These are phyloP conservation scores for Zophobas morio DNA, from an alignment of 1,140 invertebrate species.

Conservation along the genomic window DNA sequence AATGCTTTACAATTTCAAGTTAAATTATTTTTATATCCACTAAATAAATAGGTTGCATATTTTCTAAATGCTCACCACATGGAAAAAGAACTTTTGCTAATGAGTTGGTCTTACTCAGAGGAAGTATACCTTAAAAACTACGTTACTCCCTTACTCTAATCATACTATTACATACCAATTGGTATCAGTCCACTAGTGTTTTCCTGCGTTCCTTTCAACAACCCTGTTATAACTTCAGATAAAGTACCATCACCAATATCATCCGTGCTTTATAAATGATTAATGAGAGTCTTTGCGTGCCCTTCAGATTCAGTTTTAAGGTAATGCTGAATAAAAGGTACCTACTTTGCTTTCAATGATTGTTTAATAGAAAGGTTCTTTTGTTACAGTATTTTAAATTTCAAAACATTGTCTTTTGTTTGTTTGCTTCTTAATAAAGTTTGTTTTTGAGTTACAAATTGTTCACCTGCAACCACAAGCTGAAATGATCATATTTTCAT, in stretches of 20 bases:
- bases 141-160: neutral
- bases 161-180: slow-evolving; percentile 55
- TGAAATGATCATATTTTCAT: slow-evolving; percentile 79
- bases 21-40: slow-evolving; percentile 75
- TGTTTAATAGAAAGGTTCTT: neutral
- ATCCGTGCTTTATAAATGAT: slow-evolving; percentile 80
- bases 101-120: slow-evolving; percentile 85
- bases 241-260: slow-evolving; percentile 93
- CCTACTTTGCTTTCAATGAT: neutral
- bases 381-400: slow-evolving; percentile 44
- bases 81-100: slow-evolving; percentile 79
- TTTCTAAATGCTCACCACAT: slow-evolving; percentile 74
- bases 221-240: slow-evolving; percentile 86
- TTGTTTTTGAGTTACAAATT: slow-evolving; percentile 1
- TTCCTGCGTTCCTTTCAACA: slow-evolving; percentile 80
- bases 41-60: slow-evolving; percentile 80
- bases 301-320: slow-evolving; percentile 88
- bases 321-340: slow-evolving; percentile 60
- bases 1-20: slow-evolving; percentile 79
- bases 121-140: slow-evolving; percentile 82
- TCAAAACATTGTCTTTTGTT: slow-evolving; percentile 34
- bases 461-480: slow-evolving; percentile 78
- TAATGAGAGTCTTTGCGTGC: slow-evolving; percentile 81
- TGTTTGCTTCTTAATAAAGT: slow-evolving; percentile 37
- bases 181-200: slow-evolving; percentile 66